Conservation (phyloP, 1,140 invertebrate species). For the Drosophila saltans region DNA sequence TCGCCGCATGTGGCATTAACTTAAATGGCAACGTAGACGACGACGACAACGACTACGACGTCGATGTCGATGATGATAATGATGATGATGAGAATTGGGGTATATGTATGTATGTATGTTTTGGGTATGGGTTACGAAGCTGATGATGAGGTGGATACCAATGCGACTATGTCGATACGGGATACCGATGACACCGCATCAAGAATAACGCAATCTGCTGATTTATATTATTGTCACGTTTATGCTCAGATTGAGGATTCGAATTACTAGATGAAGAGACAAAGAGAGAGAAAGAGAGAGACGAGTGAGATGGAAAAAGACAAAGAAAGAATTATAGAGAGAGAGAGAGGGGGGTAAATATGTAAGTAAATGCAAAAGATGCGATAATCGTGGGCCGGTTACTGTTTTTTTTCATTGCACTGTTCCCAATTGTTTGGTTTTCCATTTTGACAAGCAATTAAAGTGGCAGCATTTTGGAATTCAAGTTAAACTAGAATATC, state of each 20-base stretch:
- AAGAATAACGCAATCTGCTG: slow-evolving; percentile 54
- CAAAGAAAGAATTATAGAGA: background rate
- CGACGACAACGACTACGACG: slow-evolving; percentile 19
- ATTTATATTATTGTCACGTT: slow-evolving; percentile 79
- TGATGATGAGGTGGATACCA: slow-evolving; percentile 1
- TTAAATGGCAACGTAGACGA: slow-evolving; percentile 63
- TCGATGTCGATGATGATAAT: slow-evolving; percentile 25
- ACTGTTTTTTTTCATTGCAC: background rate
- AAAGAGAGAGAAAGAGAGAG: background rate
- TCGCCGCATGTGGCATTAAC: slow-evolving; percentile 69
- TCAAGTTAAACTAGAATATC: background rate
- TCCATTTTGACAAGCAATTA: slow-evolving; percentile 67
- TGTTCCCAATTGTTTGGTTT: slow-evolving; percentile 13
- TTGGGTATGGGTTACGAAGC: slow-evolving; percentile 26
- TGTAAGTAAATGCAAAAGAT: slow-evolving; percentile 14
- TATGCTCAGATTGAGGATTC: slow-evolving; percentile 69
- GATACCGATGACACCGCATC: slow-evolving; percentile 17
- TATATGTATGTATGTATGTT: background rate
- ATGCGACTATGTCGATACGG: slow-evolving; percentile 10
- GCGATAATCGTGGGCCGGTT: slow-evolving; percentile 26
- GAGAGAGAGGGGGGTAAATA: background rate
- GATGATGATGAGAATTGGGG: slow-evolving; percentile 32
- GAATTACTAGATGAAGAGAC: slow-evolving; percentile 29
- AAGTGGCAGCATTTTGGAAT: slow-evolving; percentile 30
- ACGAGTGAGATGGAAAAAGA: too few relatives aligned